Percentiles rank a stretch among this genome's conserved stretches.
These are phyloP conservation scores for Incurvaria masculella DNA, from an alignment of 2,888 invertebrate genomes.

Conservation along the genomic window DNA sequence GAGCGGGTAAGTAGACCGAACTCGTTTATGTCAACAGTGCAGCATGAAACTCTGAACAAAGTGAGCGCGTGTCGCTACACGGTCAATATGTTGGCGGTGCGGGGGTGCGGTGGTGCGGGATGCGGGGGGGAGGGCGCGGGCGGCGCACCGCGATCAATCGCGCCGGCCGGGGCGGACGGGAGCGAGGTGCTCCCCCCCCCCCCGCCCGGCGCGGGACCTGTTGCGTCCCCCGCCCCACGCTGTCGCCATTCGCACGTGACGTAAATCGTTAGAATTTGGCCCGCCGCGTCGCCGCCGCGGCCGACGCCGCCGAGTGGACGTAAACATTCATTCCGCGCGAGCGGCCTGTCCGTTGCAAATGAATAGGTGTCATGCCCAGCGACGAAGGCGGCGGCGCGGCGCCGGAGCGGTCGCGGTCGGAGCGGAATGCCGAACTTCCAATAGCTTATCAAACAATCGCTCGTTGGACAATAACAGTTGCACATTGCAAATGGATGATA, in stretches of 20 bases:
- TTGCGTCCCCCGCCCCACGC: slow-evolving; percentile 3
- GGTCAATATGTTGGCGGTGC: slow-evolving; percentile 55
- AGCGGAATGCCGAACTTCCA: neutral
- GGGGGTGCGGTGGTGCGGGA: slow-evolving; percentile 45
- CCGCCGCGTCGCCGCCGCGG: too few relatives aligned
- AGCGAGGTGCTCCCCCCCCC: slow-evolving; percentile 29
- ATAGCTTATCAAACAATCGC: neutral
- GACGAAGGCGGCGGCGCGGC: slow-evolving; percentile 3
- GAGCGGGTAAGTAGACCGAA: too few relatives aligned
- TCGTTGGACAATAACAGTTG: too few relatives aligned
- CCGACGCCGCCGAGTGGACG: slow-evolving; percentile 34
- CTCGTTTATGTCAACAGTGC: too few relatives aligned
- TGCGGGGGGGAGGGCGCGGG: slow-evolving; percentile 21
- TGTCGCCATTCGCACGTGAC: slow-evolving; percentile 46
- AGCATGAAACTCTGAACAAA: neutral
- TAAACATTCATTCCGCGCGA: slow-evolving; percentile 53
- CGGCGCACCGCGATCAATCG: neutral
- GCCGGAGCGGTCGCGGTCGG: neutral
- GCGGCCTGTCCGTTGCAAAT: slow-evolving; percentile 34
- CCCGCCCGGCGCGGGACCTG: slow-evolving; percentile 19
- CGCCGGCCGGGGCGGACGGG: slow-evolving; percentile 34
- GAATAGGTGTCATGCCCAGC: slow-evolving; percentile 41
- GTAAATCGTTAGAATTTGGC: slow-evolving; percentile 51
- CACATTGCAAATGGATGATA: too few relatives aligned
- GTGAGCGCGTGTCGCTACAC: slow-evolving; percentile 12